These are phyloP conservation scores for Sebastes fasciatus DNA, from an alignment of 2,113 vertebrate genomes.

Conservation along the genomic window DNA sequence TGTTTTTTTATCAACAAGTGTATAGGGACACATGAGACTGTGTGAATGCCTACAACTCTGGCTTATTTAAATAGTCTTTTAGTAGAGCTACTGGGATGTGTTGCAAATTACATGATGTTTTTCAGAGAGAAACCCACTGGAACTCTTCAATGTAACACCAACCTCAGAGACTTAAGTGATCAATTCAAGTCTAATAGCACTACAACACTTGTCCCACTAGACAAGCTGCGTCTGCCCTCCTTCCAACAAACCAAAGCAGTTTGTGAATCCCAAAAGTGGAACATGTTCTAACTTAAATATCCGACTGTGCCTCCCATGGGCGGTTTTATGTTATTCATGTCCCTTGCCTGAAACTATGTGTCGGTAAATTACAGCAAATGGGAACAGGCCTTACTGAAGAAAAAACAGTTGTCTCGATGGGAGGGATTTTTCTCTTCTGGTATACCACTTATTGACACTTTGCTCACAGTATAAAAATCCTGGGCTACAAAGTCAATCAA, in stretches of 20 bases:
- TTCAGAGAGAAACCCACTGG: neutral
- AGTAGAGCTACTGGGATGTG: neutral
- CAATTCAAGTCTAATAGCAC: neutral
- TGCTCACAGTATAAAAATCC: conserved; percentile 49
- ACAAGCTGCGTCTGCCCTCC: neutral
- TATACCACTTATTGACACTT: conserved; percentile 44
- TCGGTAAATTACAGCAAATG: neutral
- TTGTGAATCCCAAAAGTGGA: neutral
- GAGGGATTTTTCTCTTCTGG: conserved; percentile 33
- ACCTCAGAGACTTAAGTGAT: neutral
- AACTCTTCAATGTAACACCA: conserved; percentile 15
- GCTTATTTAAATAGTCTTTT: neutral
- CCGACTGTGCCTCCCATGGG: neutral
- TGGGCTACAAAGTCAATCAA: conserved; percentile 60
- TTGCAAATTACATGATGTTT: neutral
- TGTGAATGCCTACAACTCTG: neutral
- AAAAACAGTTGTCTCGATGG: conserved; percentile 3
- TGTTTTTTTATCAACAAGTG: neutral
- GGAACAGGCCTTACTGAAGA: neutral
- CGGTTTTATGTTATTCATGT: neutral
- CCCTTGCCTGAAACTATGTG: conserved; percentile 2
- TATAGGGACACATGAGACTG: neutral
- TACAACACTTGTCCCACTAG: neutral
- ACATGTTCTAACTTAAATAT: neutral
- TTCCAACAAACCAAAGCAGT: neutral